Base-by-base conservation (phyloP, 2,888 invertebrate species). In the Dysmachus trigonus region DNA sequence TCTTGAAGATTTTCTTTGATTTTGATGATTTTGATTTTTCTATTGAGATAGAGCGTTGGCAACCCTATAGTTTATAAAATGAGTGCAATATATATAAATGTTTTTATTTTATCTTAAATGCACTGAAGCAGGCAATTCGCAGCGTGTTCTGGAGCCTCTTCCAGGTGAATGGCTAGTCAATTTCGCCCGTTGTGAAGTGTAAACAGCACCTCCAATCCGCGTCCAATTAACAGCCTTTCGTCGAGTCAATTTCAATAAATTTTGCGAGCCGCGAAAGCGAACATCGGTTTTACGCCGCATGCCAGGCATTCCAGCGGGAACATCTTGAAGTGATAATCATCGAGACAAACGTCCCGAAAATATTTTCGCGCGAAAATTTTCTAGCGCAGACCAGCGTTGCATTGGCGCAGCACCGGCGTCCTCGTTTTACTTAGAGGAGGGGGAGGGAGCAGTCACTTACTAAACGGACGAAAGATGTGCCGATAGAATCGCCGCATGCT, bases 261-360 rank as follows among this genome's bases (percentile, higher is more conserved):
- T 47, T 62, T 51, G 27, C 41, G 51, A 18, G 47, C 22, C 47
- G 38, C 51, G 79, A 79, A 79, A 79, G 79, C 79, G 41, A 79
- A 79, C 79, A 79, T 79, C 41, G 31, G 47, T 18, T 51, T n/a
- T n/a, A n/a, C 15, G 79, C 51, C 51, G 79, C 79, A 79, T 79
- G 79, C 79, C 79, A 51, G 30, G 51, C 27, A 79, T 79, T 79
- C 27, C 79, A 41, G 7, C 10, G 79, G 30, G 51, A 79, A 79
- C 79, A 79, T 79, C 79, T 79, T 79, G 79, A 79, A 79, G 79
- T 79, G 79, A 79, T 79, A 79, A 79, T 79, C 79, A 79, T 51
- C 51, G 79, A 51, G 79, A 79, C 79, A 79, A 79, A 51, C 79
- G 79, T 31, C 79, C 51, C 79, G 47, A 79, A 79, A 79, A 79